phyloP scores from a whole-genome alignment of 2,113 vertebrate genomes.

The Rhineura floridana region DNA sequence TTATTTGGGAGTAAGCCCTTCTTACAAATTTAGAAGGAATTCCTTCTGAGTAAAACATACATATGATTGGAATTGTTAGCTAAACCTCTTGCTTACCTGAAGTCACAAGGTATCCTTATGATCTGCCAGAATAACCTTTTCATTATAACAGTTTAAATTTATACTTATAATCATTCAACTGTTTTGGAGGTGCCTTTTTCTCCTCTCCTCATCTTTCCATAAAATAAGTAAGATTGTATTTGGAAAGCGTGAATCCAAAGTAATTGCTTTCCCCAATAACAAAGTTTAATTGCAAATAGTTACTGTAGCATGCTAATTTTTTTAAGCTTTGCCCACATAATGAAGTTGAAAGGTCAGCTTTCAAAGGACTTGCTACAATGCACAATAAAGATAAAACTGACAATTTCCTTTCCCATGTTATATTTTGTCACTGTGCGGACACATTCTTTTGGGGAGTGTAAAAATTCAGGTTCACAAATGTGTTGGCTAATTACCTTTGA shows the following conservation, averaged over 20 bases:
- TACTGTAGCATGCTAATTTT: neutral
- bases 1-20: neutral
- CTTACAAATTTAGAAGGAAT: neutral
- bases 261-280: neutral
- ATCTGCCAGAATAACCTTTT: neutral
- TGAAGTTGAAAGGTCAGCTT: neutral
- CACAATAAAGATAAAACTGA: neutral
- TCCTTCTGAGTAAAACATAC: neutral
- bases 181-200: neutral
- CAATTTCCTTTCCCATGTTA: rapidly evolving
- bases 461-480: constrained; percentile 16
- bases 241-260: neutral
- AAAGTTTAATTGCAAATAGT: neutral
- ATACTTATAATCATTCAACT: neutral
- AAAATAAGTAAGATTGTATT: neutral
- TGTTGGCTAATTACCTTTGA: neutral
- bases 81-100: neutral
- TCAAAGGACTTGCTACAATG: neutral
- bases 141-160: neutral
- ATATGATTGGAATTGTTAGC: neutral
- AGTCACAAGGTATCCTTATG: neutral
- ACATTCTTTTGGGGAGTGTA: neutral
- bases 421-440: constrained; percentile 22
- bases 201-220: neutral
- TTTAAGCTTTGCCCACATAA: neutral